A percentile compares a stretch with the other conserved stretches of the same genome.
phyloP scores from a whole-genome alignment of 2,888 invertebrate species.

The Drosophila nigricruria region DNA sequence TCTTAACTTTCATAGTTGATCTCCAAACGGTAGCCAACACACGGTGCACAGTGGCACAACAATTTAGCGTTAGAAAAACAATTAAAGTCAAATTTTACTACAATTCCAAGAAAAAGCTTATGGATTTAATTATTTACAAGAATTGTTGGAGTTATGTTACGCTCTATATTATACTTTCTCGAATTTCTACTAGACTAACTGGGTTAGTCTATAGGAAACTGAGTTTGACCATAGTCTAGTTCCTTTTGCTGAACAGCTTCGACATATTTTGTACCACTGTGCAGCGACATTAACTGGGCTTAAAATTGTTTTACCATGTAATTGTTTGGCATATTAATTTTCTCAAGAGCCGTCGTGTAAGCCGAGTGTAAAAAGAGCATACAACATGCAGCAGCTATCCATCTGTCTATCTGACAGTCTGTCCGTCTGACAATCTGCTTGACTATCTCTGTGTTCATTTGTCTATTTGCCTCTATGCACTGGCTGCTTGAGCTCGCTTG shows the following conservation, averaged over 20 bases:
- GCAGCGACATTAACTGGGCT: slow-evolving; percentile 72
- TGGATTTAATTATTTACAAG: background rate
- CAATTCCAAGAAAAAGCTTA: background rate
- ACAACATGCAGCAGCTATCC: slow-evolving; percentile 53
- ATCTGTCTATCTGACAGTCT: slow-evolving; percentile 51
- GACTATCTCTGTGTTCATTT: slow-evolving; percentile 41
- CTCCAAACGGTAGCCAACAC: slow-evolving; percentile 54
- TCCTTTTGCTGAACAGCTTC: background rate
- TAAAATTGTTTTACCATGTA: slow-evolving; percentile 75
- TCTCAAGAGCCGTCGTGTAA: slow-evolving; percentile 64
- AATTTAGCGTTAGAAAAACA: background rate
- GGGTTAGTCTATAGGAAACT: too few relatives aligned
- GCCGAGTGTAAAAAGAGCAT: slow-evolving; percentile 73
- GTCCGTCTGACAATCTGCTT: slow-evolving; percentile 26
- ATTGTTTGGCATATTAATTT: slow-evolving; percentile 77
- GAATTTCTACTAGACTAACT: background rate
- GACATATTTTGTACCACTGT: slow-evolving; percentile 47
- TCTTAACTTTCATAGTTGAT: slow-evolving; percentile 65
- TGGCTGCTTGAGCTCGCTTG: background rate
- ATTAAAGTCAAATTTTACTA: background rate
- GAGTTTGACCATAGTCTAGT: background rate
- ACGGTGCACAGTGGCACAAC: slow-evolving; percentile 50
- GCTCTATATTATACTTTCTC: background rate
- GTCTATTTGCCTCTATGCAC: slow-evolving; percentile 20
- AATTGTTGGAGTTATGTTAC: background rate